Conservation (phyloP, 2,113 vertebrate species). For the Lichenostomus cassidix region DNA sequence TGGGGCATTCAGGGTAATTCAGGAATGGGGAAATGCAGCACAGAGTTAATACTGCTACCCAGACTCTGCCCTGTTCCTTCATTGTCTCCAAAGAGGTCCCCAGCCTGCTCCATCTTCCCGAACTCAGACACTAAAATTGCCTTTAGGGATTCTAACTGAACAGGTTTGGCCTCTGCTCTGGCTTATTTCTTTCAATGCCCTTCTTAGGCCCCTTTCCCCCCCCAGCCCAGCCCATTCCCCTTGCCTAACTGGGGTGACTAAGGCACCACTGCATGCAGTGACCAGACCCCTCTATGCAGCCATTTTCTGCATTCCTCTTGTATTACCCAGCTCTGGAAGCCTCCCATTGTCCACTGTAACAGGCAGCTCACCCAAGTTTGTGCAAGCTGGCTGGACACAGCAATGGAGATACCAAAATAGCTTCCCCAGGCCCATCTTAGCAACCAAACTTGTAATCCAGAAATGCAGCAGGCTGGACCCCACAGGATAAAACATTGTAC, state of each 20-base stretch:
- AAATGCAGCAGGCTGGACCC: neutral
- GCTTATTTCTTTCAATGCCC: neutral
- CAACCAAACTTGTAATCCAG: neutral
- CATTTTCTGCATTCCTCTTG: neutral
- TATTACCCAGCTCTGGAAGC: neutral
- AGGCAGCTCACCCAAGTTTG: neutral
- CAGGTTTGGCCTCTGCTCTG: neutral
- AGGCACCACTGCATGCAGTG: neutral
- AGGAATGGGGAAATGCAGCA: neutral
- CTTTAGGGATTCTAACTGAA: neutral
- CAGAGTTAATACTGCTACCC: neutral
- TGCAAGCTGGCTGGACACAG: neutral
- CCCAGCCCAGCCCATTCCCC: neutral
- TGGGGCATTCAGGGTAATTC: neutral
- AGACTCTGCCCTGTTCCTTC: neutral
- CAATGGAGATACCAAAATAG: neutral
- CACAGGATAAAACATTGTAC: neutral
- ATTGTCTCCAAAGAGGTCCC: neutral
- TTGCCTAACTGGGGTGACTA: neutral
- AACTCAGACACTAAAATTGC: neutral
- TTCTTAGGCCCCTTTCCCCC: neutral
- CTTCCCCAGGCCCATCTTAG: no score
- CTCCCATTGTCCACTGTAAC: neutral
- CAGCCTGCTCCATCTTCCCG: neutral
- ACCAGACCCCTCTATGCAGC: neutral